Evolutionary conservation across 1,140 invertebrate species (phyloP), one percentile per base, ranked within the genome.

Genomic region (Sweltsa coloradensis): DNA sequence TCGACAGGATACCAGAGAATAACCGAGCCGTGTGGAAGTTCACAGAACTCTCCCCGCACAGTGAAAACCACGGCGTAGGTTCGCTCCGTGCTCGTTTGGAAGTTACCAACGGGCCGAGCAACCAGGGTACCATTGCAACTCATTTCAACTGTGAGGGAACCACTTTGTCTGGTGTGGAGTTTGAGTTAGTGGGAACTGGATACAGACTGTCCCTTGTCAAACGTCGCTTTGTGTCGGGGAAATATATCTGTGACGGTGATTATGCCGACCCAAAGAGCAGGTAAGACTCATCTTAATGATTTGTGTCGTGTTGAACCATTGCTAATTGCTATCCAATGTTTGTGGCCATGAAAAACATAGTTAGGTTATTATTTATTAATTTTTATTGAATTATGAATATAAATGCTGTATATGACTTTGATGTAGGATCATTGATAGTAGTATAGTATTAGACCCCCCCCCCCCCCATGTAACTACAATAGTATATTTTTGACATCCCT

Each of bases 101-200:
- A 56, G 63, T 96, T 3, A 74, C 72, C 41, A 73, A 73, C 53
- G 89, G 89, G 0, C 89, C 89, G 0, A 85, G 85, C 13, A 77
- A 73, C 36, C 85, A 88, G 46, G 75, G 80, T 24, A 89, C 87
- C 4, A 81, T 96, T 52, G 84, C 84, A 18, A 80, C 89, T 16
- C 89, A 94, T 65, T 97, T 97, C 65, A 87, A 91, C 63, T 94
- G 89, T 65, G 90, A 94, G 67, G 91, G 90, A 36, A 89, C 91
- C 24, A 95, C 91, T 1, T 66, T 97, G 7, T 95, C 92, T 18
- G 92, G 92, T 25, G 79, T 90, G 42, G 91, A 96, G 57, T 96
- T 97, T 65, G 86, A 93, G 64, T 69, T 97, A 16, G 68, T 84
- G 44, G 89, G 89, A 6, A 66, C 76, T 46, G 92, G 92, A 5